Evolutionary conservation across 2,888 invertebrate genomes (phyloP).

Genomic region (Antheraea yamamai): DNA sequence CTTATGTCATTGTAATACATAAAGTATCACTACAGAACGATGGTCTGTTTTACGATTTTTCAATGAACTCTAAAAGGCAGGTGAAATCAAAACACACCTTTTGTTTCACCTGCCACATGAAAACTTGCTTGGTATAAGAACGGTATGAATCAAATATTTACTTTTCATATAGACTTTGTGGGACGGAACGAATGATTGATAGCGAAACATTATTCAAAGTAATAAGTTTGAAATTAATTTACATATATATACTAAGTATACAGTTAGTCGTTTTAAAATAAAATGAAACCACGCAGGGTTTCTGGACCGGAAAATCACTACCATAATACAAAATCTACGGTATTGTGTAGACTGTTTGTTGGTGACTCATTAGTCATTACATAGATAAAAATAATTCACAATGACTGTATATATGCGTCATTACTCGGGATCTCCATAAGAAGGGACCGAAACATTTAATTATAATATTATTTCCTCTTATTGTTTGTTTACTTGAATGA

Average conservation of each 20-base stretch:
- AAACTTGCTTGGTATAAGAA: conserved; percentile 19
- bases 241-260: conserved; percentile 3
- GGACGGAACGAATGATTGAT: no score
- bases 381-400: neutral
- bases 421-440: neutral
- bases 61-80: conserved; percentile 24
- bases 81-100: conserved; percentile 31
- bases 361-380: conserved; percentile 61
- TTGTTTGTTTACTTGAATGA: neutral
- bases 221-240: neutral
- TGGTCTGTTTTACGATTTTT: conserved; percentile 10
- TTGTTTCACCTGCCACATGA: conserved; percentile 30
- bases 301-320: conserved; percentile 66
- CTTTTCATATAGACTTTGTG: neutral
- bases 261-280: conserved; percentile 27
- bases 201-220: no score
- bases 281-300: conserved; percentile 35
- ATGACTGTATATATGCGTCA: neutral
- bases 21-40: neutral
- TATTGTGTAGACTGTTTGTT: conserved; percentile 42
- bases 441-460: neutral
- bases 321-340: conserved; percentile 53
- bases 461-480: neutral
- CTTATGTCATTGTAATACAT: conserved; percentile 24
- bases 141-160: neutral